phyloP scores from a whole-genome alignment of 2,113 vertebrate genomes.

The Jaculus jaculus region DNA sequence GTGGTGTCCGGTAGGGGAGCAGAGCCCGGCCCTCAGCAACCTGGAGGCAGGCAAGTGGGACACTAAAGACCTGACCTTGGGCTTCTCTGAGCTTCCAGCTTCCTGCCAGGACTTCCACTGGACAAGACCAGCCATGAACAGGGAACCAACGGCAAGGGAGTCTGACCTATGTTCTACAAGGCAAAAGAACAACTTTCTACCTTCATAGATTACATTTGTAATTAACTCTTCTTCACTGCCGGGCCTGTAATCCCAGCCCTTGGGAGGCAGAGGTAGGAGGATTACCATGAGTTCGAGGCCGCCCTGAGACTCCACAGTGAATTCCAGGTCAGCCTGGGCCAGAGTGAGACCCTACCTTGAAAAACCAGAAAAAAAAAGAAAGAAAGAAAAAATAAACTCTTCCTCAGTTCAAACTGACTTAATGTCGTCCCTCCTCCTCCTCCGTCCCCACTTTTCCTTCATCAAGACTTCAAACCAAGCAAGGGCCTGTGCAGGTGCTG shows the following conservation, averaged over 20 bases:
- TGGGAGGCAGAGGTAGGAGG: too few species aligned
- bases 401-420: constrained; percentile 4
- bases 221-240: background rate
- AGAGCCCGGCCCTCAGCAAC: background rate
- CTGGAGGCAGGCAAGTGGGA: background rate
- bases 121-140: background rate
- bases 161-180: background rate
- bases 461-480: background rate
- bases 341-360: too few species aligned
- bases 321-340: too few species aligned
- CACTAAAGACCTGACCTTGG: background rate
- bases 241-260: too few species aligned
- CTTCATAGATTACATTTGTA: background rate
- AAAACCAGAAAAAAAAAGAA: too few species aligned
- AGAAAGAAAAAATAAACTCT: too few species aligned
- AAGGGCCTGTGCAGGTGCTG: background rate
- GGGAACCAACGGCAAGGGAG: background rate
- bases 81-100: background rate
- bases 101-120: background rate
- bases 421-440: background rate
- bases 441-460: background rate
- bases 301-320: too few species aligned
- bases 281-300: too few species aligned
- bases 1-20: background rate
- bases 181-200: background rate